Conservation (phyloP, 2,797 vertebrate species). For the Trachops cirrhosus region DNA sequence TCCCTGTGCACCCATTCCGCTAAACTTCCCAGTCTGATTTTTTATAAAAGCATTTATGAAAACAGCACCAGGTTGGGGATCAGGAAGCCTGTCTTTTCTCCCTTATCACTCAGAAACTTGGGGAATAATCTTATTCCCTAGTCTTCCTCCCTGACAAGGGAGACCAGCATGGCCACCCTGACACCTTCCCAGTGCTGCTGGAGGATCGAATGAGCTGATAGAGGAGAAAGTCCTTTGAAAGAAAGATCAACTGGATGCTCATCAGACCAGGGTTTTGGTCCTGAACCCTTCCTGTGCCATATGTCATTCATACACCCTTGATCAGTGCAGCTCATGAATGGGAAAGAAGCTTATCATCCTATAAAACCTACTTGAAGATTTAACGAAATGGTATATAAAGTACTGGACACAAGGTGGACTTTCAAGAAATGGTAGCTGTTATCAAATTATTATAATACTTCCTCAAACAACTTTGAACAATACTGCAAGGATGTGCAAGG, state of each 20-base stretch:
- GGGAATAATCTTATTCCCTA: background rate
- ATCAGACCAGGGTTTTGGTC: background rate
- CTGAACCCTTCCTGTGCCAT: background rate
- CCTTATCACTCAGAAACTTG: background rate
- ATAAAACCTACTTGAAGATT: background rate
- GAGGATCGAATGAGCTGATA: background rate
- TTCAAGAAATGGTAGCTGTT: background rate
- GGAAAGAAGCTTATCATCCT: background rate
- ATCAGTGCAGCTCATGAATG: background rate
- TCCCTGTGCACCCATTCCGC: accelerated
- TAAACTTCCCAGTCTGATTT: background rate
- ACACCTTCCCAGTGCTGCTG: background rate
- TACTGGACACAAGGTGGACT: background rate
- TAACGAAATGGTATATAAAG: background rate
- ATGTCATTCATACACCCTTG: background rate
- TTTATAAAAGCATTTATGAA: background rate
- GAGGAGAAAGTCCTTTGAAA: background rate
- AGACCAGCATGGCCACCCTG: background rate
- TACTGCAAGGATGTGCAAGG: background rate
- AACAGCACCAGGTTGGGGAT: background rate
- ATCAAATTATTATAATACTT: background rate
- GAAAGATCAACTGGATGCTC: background rate
- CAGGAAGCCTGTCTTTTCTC: background rate
- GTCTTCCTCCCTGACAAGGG: background rate
- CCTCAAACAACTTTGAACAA: background rate